Evolutionary conservation across 1,140 invertebrate genomes (phyloP).

Genomic region (Drosophila trapezifrons): DNA sequence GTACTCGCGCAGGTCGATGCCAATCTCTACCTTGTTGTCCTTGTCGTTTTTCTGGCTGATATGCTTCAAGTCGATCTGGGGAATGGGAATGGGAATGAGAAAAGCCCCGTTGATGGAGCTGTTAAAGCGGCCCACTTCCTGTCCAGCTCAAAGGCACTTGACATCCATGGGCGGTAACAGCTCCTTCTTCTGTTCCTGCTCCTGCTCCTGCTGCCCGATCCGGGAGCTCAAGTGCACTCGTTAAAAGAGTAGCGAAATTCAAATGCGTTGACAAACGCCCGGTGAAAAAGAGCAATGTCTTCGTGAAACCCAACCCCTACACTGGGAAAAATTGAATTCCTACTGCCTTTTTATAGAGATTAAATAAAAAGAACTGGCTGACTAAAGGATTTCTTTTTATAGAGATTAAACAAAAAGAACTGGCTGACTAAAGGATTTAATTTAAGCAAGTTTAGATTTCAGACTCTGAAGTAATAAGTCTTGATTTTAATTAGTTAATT

Average conservation of each 20-base stretch:
- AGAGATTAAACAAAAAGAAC: too few relatives aligned
- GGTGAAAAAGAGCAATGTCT: constrained; percentile 10
- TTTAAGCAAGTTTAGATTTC: too few relatives aligned
- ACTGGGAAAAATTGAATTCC: neutral
- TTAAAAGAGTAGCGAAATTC: constrained; percentile 77
- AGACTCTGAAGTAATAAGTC: too few relatives aligned
- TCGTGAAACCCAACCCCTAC: neutral
- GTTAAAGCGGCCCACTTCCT: constrained; percentile 34
- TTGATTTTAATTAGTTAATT: neutral
- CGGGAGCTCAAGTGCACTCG: constrained; percentile 65
- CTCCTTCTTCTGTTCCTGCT: neutral
- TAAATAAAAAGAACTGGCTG: too few relatives aligned
- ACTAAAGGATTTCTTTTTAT: too few relatives aligned
- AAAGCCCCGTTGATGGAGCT: constrained; percentile 51
- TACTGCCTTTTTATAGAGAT: neutral
- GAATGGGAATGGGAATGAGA: constrained; percentile 46
- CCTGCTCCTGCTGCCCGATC: constrained; percentile 18
- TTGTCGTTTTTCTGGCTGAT: constrained; percentile 92
- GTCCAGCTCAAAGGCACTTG: constrained; percentile 51
- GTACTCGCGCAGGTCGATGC: constrained; percentile 96
- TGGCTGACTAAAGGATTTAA: too few relatives aligned
- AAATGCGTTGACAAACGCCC: constrained; percentile 68
- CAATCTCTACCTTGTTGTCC: constrained; percentile 92
- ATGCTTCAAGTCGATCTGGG: constrained; percentile 95
- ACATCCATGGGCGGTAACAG: too few relatives aligned